phyloP scores from a whole-genome alignment of 2,113 vertebrate species.

The Tringa solitaria region DNA sequence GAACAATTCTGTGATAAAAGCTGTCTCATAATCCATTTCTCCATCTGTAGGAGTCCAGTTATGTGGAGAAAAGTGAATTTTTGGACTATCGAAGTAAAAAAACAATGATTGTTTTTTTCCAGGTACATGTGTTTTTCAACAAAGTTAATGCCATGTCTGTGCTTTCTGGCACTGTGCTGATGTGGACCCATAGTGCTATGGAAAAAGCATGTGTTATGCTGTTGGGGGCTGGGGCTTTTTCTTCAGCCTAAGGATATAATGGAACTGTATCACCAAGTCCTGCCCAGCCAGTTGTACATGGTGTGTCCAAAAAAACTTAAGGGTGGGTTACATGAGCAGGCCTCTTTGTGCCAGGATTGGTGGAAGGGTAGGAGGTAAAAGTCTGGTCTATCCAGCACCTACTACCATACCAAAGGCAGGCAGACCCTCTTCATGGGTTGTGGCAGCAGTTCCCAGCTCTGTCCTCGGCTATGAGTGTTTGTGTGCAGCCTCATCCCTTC shows the following conservation, averaged over 20 bases:
- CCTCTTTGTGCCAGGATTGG: not conserved
- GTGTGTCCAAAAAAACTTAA: accelerated
- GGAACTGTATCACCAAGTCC: not conserved
- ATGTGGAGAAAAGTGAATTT: not conserved
- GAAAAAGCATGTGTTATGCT: not conserved
- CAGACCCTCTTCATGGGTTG: not conserved
- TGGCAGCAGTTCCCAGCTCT: not conserved
- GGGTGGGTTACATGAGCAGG: not conserved
- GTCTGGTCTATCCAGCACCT: not conserved
- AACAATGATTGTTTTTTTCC: not conserved
- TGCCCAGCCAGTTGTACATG: not conserved
- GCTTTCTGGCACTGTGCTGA: not conserved
- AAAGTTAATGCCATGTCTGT: not conserved
- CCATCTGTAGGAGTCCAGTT: not conserved
- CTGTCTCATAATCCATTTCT: not conserved
- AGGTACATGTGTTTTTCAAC: not conserved
- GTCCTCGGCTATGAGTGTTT: accelerated
- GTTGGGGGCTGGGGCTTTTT: accelerated
- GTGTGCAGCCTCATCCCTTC: not conserved
- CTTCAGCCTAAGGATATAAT: not conserved
- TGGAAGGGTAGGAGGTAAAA: accelerated
- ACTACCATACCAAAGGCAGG: accelerated
- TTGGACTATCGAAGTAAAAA: not conserved
- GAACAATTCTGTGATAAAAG: not conserved
- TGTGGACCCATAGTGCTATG: not conserved